Base-by-base conservation (phyloP, 2,797 vertebrate species). In the Gymnoscopelus microlampas region DNA sequence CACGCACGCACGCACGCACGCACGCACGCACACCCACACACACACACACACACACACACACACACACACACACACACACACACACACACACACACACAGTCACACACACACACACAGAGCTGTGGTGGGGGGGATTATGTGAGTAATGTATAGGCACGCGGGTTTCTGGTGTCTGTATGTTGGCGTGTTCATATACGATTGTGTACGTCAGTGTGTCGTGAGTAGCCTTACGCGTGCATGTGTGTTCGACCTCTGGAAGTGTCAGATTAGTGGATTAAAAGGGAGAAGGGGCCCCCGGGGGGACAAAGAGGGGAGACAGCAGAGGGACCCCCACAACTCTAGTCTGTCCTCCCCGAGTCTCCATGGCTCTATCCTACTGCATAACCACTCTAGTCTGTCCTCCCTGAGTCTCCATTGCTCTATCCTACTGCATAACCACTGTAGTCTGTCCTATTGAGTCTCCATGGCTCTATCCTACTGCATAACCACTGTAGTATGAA, bases 181-280 rank as follows among this genome's bases (percentile, higher is more conserved):
- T 50, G 15, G 26, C 11, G 51, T 24, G 63, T 56, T 70, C 54
- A 70, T 15, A 70, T 47, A 58, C 49, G 54, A 66, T 54, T 29
- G 1, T 62, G 66, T 64, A 67, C 49, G 32, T 80, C 81, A 74
- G 78, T 84, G 72, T 7, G 19, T 19, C 19, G 19, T 1, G 71
- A 79, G 68, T 57, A 64, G 74, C 19, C 1, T 19, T 19, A 19
- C 19, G 19, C 19, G 19, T 19, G 19, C 56, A 68, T 66, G 70
- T 82, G 78, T 60, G 58, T 88, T 69, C 64, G 69, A 76, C 77
- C 73, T 82, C 78, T 81, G 74, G 76, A 89, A 82, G 89, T 89
- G 85, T 89, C 85, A 87, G 85, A 91, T 91, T 90, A 91, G 88
- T 3, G 71, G 87, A 87, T 89, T 88, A 81, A 61, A 73, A 62